Evolutionary conservation across 37 sponge, comb jelly and placozoan species (phyloP).

Genomic region (Oscarella lobularis): DNA sequence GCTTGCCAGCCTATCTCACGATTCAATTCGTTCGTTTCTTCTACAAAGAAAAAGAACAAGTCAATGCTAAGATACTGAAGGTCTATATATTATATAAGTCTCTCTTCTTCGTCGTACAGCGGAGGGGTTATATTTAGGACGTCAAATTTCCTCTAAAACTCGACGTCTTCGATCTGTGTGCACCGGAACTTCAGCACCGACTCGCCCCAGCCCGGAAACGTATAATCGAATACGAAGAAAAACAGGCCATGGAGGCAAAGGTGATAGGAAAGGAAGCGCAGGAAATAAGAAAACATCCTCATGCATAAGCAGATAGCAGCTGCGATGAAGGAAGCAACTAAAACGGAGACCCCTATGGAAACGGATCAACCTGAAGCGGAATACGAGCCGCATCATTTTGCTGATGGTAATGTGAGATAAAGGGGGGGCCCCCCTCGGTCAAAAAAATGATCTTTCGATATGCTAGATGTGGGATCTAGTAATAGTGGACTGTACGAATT

Average conservation of each 20-base stretch:
- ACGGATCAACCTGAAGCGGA: constrained; percentile 9
- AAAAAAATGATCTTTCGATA: no score
- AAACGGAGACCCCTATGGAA: constrained; percentile 15
- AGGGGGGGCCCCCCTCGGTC: neutral
- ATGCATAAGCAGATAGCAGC: no score
- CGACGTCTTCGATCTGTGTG: constrained; percentile 84
- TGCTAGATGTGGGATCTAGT: constrained; percentile 85
- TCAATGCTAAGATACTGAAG: constrained; percentile 40
- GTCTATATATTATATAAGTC: neutral
- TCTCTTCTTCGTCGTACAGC: neutral
- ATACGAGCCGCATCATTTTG: constrained; percentile 62
- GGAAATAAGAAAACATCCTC: no score
- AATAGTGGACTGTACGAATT: constrained; percentile 96
- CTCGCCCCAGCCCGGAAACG: constrained; percentile 37
- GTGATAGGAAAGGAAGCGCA: no score
- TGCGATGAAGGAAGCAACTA: no score
- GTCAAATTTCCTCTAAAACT: constrained; percentile 67
- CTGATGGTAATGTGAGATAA: constrained; percentile 46
- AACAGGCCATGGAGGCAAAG: constrained; percentile 29
- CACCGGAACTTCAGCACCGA: constrained; percentile 73
- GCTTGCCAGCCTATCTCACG: constrained; percentile 84
- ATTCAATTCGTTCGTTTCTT: constrained; percentile 90
- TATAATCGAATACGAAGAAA: constrained; percentile 80
- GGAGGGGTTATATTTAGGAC: constrained; percentile 33
- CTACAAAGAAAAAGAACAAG: constrained; percentile 31